Evolutionary conservation across 2,888 invertebrate species (phyloP).

Genomic region (Fragum whitleyi): DNA sequence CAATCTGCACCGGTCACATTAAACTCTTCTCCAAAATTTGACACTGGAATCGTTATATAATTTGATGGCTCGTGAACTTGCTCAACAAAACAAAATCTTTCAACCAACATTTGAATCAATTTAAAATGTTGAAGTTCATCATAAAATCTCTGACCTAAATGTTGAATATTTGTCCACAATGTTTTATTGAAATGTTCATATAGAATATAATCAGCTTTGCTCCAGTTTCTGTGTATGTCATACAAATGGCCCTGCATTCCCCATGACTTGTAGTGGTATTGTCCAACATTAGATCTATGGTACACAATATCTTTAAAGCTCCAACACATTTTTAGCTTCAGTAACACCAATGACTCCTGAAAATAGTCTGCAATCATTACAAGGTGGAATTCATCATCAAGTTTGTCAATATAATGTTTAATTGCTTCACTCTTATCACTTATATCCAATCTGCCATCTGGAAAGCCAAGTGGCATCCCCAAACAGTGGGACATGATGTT

Average conservation of each 20-base stretch:
- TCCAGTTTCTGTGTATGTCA: slow-evolving; percentile 77
- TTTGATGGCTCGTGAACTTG: slow-evolving; percentile 36
- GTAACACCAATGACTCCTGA: slow-evolving; percentile 82
- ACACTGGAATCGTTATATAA: slow-evolving; percentile 58
- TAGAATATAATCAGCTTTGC: slow-evolving; percentile 78
- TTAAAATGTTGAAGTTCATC: slow-evolving; percentile 73
- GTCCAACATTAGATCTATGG: slow-evolving; percentile 70
- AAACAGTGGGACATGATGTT: slow-evolving; percentile 82
- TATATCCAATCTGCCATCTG: slow-evolving; percentile 69
- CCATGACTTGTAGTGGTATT: slow-evolving; percentile 51
- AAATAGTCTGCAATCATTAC: slow-evolving; percentile 84
- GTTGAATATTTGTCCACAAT: slow-evolving; percentile 76
- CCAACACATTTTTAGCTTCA: slow-evolving; percentile 83
- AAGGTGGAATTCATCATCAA: slow-evolving; percentile 78
- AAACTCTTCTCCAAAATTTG: slow-evolving; percentile 64
- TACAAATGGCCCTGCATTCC: slow-evolving; percentile 53
- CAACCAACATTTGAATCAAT: slow-evolving; percentile 62
- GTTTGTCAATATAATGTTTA: slow-evolving; percentile 68
- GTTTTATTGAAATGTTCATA: slow-evolving; percentile 81
- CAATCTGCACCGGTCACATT: slow-evolving; percentile 70
- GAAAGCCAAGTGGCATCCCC: slow-evolving; percentile 82
- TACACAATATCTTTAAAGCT: slow-evolving; percentile 81
- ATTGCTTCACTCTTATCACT: slow-evolving; percentile 61
- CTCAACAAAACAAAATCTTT: slow-evolving; percentile 69
- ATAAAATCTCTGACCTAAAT: slow-evolving; percentile 72